Percentiles rank a stretch among this genome's conserved stretches.
Conservation (phyloP, 2,113 vertebrate species). For the Coptodon rendalli region DNA sequence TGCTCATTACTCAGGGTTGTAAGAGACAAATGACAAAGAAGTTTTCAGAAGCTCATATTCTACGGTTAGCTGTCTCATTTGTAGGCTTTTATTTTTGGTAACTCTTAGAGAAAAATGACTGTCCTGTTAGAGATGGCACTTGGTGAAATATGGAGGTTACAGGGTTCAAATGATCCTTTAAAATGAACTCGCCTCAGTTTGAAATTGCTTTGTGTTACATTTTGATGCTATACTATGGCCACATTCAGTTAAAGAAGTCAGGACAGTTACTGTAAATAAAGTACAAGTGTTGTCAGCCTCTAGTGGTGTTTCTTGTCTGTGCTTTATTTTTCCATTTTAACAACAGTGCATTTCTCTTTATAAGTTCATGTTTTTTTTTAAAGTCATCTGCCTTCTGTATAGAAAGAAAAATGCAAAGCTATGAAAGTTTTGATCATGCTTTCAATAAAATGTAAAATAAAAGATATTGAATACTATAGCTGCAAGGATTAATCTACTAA, state of each 20-base stretch:
- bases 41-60: conserved; percentile 35
- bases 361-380: neutral
- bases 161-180: neutral
- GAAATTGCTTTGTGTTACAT: neutral
- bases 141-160: neutral
- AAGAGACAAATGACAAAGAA: neutral
- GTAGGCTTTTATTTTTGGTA: neutral
- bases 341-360: neutral
- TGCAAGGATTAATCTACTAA: neutral
- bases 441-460: neutral
- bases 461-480: rapidly evolving
- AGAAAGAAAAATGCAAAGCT: neutral
- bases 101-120: conserved; percentile 5
- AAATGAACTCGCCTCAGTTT: neutral
- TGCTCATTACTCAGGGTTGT: conserved; percentile 8
- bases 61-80: neutral
- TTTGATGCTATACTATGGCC: neutral
- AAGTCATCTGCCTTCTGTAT: neutral
- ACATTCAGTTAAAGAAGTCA: neutral
- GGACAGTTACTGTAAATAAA: neutral
- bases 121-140: neutral
- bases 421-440: neutral
- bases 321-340: neutral
- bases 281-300: neutral
- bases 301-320: neutral